Evolutionary conservation across 1,140 invertebrate genomes (phyloP).

Genomic region (Wasmannia auropunctata): DNA sequence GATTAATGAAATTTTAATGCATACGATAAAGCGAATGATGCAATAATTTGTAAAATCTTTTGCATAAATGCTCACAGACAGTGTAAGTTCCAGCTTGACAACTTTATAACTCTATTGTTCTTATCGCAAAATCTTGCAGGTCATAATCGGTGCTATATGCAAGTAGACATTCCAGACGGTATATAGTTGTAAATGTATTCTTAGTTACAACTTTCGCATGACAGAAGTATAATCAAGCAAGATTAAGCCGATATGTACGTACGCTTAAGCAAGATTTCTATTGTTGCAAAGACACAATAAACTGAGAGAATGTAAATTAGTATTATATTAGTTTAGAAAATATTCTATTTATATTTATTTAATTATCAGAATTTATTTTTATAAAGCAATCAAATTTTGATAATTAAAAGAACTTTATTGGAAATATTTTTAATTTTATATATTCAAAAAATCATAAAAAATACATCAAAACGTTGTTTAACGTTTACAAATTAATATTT

Average conservation of each 20-base stretch:
- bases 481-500: neutral
- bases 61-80: neutral
- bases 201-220: slow-evolving; percentile 33
- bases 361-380: no score
- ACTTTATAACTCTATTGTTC: slow-evolving; percentile 47
- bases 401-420: neutral
- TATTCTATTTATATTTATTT: slow-evolving; percentile 1
- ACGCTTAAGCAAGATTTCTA: neutral
- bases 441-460: neutral
- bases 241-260: neutral
- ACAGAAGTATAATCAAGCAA: slow-evolving; percentile 14
- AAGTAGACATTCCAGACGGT: neutral
- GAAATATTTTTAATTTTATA: neutral
- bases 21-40: neutral
- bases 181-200: slow-evolving; percentile 29
- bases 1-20: neutral
- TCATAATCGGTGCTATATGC: slow-evolving; percentile 1
- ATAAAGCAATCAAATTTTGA: neutral
- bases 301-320: neutral
- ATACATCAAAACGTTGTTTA: neutral
- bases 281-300: neutral
- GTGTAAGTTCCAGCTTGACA: slow-evolving; percentile 10
- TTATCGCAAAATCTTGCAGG: slow-evolving; percentile 41
- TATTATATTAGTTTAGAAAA: neutral
- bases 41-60: neutral